phyloP scores from a whole-genome alignment of 2,113 vertebrate species.

The Sisor rabdophorus region DNA sequence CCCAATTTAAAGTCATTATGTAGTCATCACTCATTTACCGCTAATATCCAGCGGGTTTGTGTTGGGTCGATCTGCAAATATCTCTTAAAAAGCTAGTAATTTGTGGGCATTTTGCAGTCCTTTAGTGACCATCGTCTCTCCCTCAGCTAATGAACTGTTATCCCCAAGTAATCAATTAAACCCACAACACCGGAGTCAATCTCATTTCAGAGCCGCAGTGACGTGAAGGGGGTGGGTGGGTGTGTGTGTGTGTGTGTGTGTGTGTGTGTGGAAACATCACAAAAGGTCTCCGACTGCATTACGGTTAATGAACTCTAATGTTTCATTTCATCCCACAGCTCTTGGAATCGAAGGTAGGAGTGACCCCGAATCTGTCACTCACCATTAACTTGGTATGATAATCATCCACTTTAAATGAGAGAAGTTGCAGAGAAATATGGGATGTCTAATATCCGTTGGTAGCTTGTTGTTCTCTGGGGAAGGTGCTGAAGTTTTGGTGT shows the following conservation, averaged over 20 bases:
- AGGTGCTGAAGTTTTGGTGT: conserved; percentile 1
- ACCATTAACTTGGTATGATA: conserved; percentile 16
- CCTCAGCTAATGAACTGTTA: conserved; percentile 25
- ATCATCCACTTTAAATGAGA: conserved; percentile 17
- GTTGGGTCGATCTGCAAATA: background rate
- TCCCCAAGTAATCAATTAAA: conserved; percentile 23
- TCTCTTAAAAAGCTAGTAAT: background rate
- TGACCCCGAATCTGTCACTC: conserved; percentile 23
- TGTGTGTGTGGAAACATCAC: conserved; percentile 1
- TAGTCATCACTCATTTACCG: background rate
- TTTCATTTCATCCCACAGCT: conserved; percentile 27
- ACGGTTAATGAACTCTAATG: conserved; percentile 23
- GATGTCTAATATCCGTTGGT: background rate
- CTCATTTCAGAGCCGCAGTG: background rate
- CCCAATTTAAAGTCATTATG: background rate
- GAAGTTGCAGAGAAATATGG: conserved; percentile 16
- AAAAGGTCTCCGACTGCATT: conserved; percentile 17
- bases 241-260: too few species aligned
- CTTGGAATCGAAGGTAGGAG: conserved; percentile 10
- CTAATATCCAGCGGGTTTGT: background rate
- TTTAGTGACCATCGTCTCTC: conserved; percentile 3
- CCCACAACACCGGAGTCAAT: conserved; percentile 11
- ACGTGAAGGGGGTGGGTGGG: background rate
- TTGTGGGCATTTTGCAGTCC: background rate
- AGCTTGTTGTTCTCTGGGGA: background rate